Evolutionary conservation across 2,888 invertebrate species (phyloP).

Genomic region (Aspidapion aeneum): DNA sequence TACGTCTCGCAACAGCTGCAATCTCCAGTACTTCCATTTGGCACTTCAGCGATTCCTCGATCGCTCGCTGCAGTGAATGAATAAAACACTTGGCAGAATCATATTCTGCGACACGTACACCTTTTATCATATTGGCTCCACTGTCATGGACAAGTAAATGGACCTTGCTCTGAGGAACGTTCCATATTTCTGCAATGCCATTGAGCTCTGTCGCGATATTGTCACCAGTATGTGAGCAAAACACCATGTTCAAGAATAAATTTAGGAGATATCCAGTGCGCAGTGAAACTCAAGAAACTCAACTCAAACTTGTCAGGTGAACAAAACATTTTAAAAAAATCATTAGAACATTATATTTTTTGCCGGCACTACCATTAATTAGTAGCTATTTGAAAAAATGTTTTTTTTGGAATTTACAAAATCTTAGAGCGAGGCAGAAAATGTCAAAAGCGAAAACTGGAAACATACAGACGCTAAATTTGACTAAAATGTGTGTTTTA

Average conservation of each 20-base stretch:
- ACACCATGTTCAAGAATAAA: not conserved
- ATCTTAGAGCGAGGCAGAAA: too few relatives aligned
- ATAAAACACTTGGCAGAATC: not conserved
- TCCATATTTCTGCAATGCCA: not conserved
- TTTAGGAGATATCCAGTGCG: not conserved
- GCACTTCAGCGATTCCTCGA: not conserved
- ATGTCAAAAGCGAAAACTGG: too few relatives aligned
- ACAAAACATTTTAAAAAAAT: too few relatives aligned
- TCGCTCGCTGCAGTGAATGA: not conserved
- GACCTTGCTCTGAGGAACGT: not conserved
- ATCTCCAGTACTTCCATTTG: not conserved
- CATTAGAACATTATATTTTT: too few relatives aligned
- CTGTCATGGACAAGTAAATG: not conserved
- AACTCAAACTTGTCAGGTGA: too few relatives aligned
- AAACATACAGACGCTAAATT: too few relatives aligned
- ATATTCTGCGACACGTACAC: not conserved
- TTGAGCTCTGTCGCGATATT: not conserved
- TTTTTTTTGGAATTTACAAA: too few relatives aligned
- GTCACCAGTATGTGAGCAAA: not conserved
- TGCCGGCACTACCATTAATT: too few relatives aligned
- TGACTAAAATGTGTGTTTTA: too few relatives aligned
- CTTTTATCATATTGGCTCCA: not conserved
- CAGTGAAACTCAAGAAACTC: not conserved
- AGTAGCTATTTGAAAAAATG: too few relatives aligned
- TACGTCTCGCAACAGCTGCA: not conserved